These are phyloP conservation scores for Eclectus roratus DNA, from an alignment of 2,113 vertebrate genomes.

Conservation along the genomic window DNA sequence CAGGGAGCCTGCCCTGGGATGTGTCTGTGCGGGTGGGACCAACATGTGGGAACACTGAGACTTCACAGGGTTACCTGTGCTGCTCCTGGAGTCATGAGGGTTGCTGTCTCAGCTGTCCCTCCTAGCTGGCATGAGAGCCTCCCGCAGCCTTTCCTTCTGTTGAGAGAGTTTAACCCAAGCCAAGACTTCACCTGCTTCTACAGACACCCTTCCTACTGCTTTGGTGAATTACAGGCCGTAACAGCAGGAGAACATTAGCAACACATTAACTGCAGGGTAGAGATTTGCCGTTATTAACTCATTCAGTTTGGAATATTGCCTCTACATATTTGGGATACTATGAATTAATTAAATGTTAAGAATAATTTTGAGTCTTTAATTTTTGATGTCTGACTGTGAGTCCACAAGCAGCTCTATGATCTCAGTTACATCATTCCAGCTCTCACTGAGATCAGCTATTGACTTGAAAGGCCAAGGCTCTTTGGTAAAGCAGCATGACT, in stretches of 20 bases:
- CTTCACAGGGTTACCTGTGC: neutral
- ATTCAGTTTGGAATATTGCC: neutral
- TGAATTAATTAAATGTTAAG: slow-evolving; percentile 35
- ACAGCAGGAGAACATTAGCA: slow-evolving; percentile 17
- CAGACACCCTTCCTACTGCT: neutral
- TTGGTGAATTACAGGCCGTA: neutral
- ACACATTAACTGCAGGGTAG: neutral
- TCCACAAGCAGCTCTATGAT: slow-evolving; percentile 16
- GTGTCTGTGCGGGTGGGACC: neutral
- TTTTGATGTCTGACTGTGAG: slow-evolving; percentile 31
- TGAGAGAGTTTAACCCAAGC: neutral
- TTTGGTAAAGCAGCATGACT: slow-evolving; percentile 50
- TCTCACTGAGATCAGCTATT: slow-evolving; percentile 37
- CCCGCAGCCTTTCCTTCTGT: neutral
- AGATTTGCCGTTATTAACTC: neutral
- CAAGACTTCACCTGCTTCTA: neutral
- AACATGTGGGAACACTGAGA: neutral
- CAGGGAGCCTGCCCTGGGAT: neutral
- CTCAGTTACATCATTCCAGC: slow-evolving; percentile 20
- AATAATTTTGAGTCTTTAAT: slow-evolving; percentile 26
- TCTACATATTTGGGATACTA: neutral
- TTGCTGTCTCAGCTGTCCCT: neutral
- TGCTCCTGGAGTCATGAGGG: neutral
- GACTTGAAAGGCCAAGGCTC: slow-evolving; percentile 15
- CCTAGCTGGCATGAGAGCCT: neutral